These are phyloP conservation scores for Bugulina stolonifera DNA, from an alignment of 2,888 invertebrate species.

Conservation along the genomic window DNA sequence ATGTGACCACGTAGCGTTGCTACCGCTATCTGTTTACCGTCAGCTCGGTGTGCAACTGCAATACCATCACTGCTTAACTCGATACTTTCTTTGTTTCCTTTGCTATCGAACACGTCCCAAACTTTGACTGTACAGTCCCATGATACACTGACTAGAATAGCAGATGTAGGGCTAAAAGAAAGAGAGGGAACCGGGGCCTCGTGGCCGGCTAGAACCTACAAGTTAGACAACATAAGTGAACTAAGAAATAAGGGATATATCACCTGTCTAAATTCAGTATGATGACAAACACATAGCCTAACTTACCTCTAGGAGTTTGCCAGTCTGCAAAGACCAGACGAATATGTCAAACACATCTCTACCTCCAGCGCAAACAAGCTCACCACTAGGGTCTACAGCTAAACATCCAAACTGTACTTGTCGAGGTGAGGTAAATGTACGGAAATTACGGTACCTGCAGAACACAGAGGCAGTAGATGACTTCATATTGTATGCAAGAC, in stretches of 20 bases:
- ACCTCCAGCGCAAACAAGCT: conserved; percentile 89
- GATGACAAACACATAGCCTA: neutral
- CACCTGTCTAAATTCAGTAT: neutral
- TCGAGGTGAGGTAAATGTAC: conserved; percentile 84
- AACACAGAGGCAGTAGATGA: no score
- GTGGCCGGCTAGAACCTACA: conserved; percentile 71
- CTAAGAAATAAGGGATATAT: no score
- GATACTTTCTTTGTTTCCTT: conserved; percentile 74
- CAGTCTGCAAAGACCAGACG: conserved; percentile 91
- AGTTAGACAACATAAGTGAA: neutral
- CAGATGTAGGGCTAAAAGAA: conserved; percentile 68
- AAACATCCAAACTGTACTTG: conserved; percentile 87
- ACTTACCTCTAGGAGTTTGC: conserved; percentile 75
- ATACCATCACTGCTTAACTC: conserved; percentile 70
- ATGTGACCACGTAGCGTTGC: conserved; percentile 65
- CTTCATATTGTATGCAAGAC: neutral
- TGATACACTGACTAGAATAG: conserved; percentile 71
- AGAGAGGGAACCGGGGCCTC: conserved; percentile 82
- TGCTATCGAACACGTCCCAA: conserved; percentile 78
- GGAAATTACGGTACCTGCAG: conserved; percentile 88
- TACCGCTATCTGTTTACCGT: conserved; percentile 86
- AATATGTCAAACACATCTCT: conserved; percentile 91
- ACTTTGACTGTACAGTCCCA: conserved; percentile 90
- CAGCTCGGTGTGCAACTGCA: conserved; percentile 78
- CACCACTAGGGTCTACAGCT: conserved; percentile 80